These are phyloP conservation scores for Anorthoa munda DNA, from an alignment of 2,888 invertebrate genomes.

Conservation along the genomic window DNA sequence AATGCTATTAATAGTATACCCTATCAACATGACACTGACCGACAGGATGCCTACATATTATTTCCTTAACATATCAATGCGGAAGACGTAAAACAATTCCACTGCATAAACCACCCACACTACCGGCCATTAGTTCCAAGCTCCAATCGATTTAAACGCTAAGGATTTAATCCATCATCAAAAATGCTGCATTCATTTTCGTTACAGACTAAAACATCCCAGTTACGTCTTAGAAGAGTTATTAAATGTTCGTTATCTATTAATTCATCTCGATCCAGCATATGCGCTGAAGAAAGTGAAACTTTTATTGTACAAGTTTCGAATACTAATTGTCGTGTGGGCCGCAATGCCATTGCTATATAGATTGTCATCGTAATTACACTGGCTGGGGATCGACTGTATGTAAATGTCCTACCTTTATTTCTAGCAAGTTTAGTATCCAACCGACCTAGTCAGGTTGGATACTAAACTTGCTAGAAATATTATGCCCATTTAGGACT, in stretches of 20 bases:
- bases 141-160: constrained; percentile 34
- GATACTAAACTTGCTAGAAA: constrained; percentile 14
- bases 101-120: constrained; percentile 37
- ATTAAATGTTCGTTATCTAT: constrained; percentile 45
- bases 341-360: constrained; percentile 56
- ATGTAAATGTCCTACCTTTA: constrained; percentile 39
- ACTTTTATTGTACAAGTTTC: constrained; percentile 78
- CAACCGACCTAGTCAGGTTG: too few species aligned
- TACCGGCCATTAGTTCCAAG: constrained; percentile 34
- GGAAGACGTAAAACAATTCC: constrained; percentile 33
- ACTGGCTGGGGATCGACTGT: constrained; percentile 15
- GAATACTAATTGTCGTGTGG: constrained; percentile 81
- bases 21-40: constrained; percentile 6
- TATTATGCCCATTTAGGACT: constrained; percentile 20
- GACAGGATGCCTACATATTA: constrained; percentile 30
- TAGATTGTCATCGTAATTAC: constrained; percentile 20
- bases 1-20: constrained; percentile 16
- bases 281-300: constrained; percentile 84
- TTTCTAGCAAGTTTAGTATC: too few species aligned
- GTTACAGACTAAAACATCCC: constrained; percentile 11
- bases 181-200: constrained; percentile 10
- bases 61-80: constrained; percentile 23
- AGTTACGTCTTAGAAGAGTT: constrained; percentile 24
- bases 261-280: constrained; percentile 58
- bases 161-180: constrained; percentile 15